Evolutionary conservation across 2,888 invertebrate species (phyloP), one percentile per base, ranked within the genome.

Genomic region (Nipponacmea schrenckii): DNA sequence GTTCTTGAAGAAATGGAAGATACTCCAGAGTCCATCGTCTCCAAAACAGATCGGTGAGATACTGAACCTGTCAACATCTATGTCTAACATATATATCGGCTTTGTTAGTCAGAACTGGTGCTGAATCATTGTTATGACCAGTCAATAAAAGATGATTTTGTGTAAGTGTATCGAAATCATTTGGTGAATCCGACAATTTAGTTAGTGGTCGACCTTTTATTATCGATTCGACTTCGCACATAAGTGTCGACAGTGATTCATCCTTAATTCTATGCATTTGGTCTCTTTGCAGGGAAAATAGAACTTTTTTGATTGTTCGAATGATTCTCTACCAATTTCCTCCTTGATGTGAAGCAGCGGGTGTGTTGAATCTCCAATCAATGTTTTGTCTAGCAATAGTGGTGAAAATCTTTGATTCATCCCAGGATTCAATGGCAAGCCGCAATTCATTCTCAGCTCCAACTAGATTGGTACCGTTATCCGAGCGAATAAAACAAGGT

Each of bases 81-180:
- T 76, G 62, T 39, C 64, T 27, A 26, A 64, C 66, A 65, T 74
- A 77, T n/a, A 45, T 65, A 56, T 74, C 72, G 8, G 64, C 44
- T 56, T 74, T 67, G 15, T 31, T 31, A 15, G 73, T 72, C 46
- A 50, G 64, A n/a, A 72, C 74, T 10, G 76, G 74, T 44, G 72
- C 72, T 4, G 70, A 71, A 48, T 73, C 76, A 12, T 45, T n/a
- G 17, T 50, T 50, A 17, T 48, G n/a, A 8, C 71, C 17, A 12
- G 71, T 63, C 7, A 86, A 82, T 10, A 86, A 71, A 69, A 86
- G 82, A 74, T 86, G 85, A 15, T 79, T 82, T 12, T 85, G 85
- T 0, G 84, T 84, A 1, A 85, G 68, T 26, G 69, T 62, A 77
- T n/a, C n/a, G n/a, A n/a, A n/a, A n/a, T n/a, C n/a, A n/a, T n/a